Evolutionary conservation across 2,113 vertebrate genomes (phyloP).

Genomic region (Rattus rattus): DNA sequence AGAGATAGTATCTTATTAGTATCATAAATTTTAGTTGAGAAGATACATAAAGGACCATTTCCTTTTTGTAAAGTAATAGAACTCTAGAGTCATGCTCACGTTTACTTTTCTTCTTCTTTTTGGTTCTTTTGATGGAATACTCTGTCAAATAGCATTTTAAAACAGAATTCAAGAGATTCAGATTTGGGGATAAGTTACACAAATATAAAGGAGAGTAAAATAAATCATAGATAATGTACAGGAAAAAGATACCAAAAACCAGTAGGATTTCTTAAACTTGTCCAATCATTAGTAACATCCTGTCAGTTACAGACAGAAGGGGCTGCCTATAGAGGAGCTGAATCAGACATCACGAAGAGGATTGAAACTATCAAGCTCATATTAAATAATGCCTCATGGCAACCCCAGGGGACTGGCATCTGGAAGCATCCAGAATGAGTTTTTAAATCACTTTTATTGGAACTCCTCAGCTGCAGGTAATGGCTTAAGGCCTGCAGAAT

Average conservation of each 20-base stretch:
- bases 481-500: slow-evolving; percentile 57
- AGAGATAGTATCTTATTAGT: background rate
- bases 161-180: background rate
- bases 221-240: slow-evolving; percentile 33
- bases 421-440: slow-evolving; percentile 69
- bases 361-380: slow-evolving; percentile 67
- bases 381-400: slow-evolving; percentile 70
- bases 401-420: slow-evolving; percentile 65
- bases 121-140: background rate
- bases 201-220: slow-evolving; percentile 54
- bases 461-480: slow-evolving; percentile 72
- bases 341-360: slow-evolving; percentile 57
- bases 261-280: background rate
- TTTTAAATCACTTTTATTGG: slow-evolving; percentile 78
- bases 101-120: background rate
- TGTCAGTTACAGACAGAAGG: slow-evolving; percentile 45
- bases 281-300: slow-evolving; percentile 18
- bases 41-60: background rate
- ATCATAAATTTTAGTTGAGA: background rate
- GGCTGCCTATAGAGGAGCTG: slow-evolving; percentile 53
- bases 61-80: background rate
- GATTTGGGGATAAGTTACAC: slow-evolving; percentile 30
- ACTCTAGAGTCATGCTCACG: background rate
- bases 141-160: background rate
- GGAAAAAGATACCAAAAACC: slow-evolving; percentile 49